phyloP scores from a whole-genome alignment of 2,113 vertebrate genomes.

The Petromus typicus region DNA sequence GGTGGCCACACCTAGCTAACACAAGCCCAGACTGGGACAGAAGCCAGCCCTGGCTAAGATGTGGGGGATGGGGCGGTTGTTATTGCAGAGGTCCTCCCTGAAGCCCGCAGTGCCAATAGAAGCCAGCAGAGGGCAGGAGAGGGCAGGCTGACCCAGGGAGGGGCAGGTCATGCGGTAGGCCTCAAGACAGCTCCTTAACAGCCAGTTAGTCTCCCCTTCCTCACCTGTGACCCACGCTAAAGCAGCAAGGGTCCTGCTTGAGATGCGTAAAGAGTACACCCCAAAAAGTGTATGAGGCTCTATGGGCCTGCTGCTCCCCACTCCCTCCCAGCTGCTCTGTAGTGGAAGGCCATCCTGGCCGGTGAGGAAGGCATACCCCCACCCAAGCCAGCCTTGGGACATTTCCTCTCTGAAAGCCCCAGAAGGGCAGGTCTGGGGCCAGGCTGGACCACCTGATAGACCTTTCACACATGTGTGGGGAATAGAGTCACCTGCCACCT shows the following conservation, averaged over 20 bases:
- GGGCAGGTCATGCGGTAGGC: fast-evolving
- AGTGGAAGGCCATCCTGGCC: neutral
- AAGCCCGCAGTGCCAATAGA: neutral
- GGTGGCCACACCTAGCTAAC: fast-evolving
- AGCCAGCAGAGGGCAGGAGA: neutral
- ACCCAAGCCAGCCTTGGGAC: neutral
- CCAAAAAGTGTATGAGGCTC: neutral
- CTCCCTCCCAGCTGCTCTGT: neutral
- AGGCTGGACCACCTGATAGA: neutral
- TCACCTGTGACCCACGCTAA: neutral
- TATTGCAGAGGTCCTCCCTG: too few species aligned
- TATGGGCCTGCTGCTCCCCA: neutral
- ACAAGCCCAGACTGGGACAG: neutral
- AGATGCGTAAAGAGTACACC: fast-evolving
- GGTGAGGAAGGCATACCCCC: too few species aligned
- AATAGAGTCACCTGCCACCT: neutral
- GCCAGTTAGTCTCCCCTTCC: neutral
- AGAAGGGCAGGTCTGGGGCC: too few species aligned
- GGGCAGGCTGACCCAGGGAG: neutral
- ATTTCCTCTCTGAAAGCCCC: neutral
- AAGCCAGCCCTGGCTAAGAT: fast-evolving
- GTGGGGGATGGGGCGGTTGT: neutral
- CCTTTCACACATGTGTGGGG: neutral
- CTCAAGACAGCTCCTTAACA: neutral
- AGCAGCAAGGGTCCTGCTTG: neutral